Evolutionary conservation across 2,113 vertebrate species (phyloP).

Genomic region (Oxyruncus cristatus): DNA sequence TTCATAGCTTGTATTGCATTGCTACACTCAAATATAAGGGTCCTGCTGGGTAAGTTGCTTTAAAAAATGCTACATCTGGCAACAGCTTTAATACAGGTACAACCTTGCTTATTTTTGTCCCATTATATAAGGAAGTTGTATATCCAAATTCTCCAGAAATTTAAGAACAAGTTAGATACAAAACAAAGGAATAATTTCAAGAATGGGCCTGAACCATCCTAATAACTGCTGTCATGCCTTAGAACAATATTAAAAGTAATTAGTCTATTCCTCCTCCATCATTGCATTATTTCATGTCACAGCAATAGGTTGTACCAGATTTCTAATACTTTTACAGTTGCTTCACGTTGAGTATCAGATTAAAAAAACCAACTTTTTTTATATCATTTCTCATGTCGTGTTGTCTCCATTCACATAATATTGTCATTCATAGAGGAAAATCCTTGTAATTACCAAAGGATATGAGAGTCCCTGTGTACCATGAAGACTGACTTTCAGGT

Average conservation of each 20-base stretch:
- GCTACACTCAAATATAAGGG: background rate
- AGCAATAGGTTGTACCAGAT: accelerated
- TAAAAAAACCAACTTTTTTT: background rate
- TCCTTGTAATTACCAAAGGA: background rate
- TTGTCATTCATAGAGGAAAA: background rate
- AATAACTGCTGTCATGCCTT: background rate
- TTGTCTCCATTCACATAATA: background rate
- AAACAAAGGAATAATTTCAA: background rate
- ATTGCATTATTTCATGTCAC: background rate
- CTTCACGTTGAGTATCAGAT: background rate
- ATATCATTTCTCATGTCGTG: background rate
- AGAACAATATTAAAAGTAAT: background rate
- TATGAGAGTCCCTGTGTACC: background rate
- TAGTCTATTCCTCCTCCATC: background rate
- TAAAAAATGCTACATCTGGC: background rate
- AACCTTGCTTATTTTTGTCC: background rate
- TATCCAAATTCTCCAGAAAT: background rate
- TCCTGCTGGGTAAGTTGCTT: background rate
- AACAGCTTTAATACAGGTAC: background rate
- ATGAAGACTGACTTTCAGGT: background rate
- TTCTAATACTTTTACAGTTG: background rate
- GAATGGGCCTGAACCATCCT: background rate
- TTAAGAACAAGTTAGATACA: background rate
- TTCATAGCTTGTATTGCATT: background rate
- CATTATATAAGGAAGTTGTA: background rate